Conservation (phyloP, 2,797 vertebrate genomes). For the Meriones psammophilus region DNA sequence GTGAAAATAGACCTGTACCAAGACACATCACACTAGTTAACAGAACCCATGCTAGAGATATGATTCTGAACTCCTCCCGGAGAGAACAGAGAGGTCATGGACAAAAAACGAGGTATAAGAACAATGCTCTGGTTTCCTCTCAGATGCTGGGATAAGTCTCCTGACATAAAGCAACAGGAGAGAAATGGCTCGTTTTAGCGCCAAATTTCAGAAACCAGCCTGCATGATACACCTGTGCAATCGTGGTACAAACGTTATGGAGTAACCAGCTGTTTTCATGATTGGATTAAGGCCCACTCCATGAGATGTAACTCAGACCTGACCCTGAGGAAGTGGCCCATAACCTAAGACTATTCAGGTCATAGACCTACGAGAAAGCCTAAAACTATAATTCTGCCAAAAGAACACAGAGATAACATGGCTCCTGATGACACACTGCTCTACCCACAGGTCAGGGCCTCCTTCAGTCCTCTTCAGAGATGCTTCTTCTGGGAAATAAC, state of each 20-base stretch:
- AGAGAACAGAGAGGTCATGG: background rate
- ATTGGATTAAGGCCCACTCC: background rate
- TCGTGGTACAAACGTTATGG: background rate
- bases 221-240: background rate
- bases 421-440: background rate
- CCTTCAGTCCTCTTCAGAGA: background rate
- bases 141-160: background rate
- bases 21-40: background rate
- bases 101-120: background rate
- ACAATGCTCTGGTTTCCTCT: background rate
- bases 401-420: background rate
- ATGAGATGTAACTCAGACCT: background rate
- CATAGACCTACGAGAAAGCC: background rate
- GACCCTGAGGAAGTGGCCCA: background rate
- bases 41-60: background rate
- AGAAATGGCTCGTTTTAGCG: background rate
- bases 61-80: background rate
- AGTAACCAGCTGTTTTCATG: background rate
- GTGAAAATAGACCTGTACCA: background rate
- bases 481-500: background rate
- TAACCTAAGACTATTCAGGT: background rate
- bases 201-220: background rate
- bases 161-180: background rate
- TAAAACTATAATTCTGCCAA: no score
- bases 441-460: background rate